A percentile compares a stretch with the other conserved stretches of the same genome.
Conservation (phyloP, 2,113 vertebrate species). For the Origma solitaria region DNA sequence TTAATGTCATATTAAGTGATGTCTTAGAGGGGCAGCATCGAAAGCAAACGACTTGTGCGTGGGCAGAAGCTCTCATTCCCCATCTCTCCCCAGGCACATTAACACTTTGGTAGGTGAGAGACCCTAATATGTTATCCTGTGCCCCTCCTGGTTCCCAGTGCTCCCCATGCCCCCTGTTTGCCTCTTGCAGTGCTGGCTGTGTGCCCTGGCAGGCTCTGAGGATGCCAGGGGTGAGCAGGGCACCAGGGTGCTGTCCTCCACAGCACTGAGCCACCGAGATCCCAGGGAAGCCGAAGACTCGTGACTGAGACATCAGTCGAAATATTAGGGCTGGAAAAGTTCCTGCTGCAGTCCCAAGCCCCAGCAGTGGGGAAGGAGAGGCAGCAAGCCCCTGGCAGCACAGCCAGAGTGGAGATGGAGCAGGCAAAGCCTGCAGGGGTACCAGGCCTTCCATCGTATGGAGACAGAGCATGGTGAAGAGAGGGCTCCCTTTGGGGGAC, state of each 20-base stretch:
- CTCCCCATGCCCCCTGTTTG: background rate
- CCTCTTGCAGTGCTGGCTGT: background rate
- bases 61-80: background rate
- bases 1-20: slow-evolving; percentile 43
- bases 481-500: background rate
- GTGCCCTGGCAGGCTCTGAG: background rate
- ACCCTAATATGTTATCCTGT: background rate
- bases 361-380: background rate
- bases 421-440: background rate
- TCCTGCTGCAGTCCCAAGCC: background rate
- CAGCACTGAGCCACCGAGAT: background rate
- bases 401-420: background rate
- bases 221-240: background rate
- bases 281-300: accelerated
- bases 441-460: background rate
- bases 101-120: background rate
- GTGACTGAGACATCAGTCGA: background rate
- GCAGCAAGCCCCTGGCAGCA: background rate
- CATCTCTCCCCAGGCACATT: background rate
- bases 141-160: background rate
- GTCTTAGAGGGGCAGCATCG: background rate
- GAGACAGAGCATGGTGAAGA: background rate
- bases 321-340: background rate
- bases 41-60: background rate
- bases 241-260: background rate